Evolutionary conservation across 1,140 invertebrate genomes (phyloP).

Genomic region (Carcinoscorpius rotundicauda): DNA sequence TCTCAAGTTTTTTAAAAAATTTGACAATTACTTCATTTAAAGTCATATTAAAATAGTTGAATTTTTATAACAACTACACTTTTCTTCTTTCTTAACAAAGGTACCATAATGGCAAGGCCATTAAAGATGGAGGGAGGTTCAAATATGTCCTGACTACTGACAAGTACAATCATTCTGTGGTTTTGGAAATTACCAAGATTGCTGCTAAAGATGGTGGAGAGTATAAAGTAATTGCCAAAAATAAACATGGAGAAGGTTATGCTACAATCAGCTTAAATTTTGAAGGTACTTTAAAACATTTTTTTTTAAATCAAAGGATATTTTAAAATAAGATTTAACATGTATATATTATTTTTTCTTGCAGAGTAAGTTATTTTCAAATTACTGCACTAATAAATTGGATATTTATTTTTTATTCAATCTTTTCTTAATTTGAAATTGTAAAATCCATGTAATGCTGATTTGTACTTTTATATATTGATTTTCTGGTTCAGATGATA

Average conservation of each 20-base stretch:
- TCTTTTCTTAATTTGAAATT: constrained; percentile 1
- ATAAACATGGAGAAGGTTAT: constrained; percentile 77
- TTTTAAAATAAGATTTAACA: neutral
- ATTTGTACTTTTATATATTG: constrained; percentile 2
- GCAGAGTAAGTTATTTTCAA: too few species aligned
- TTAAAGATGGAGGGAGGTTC: constrained; percentile 62
- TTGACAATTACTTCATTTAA: too few species aligned
- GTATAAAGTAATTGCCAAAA: constrained; percentile 84
- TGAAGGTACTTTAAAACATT: constrained; percentile 47
- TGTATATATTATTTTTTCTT: too few species aligned
- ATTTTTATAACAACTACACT: neutral
- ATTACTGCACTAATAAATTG: too few species aligned
- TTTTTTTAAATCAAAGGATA: constrained; percentile 1
- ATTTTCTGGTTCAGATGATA: constrained; percentile 5
- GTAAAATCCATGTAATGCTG: neutral
- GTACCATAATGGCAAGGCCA: constrained; percentile 66
- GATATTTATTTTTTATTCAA: neutral
- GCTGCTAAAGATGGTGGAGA: constrained; percentile 76
- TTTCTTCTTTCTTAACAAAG: constrained; percentile 36
- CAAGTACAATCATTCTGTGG: constrained; percentile 55
- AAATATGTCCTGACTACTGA: constrained; percentile 33
- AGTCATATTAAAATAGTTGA: too few species aligned
- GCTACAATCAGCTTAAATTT: constrained; percentile 95
- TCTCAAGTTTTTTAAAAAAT: too few species aligned
- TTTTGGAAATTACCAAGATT: constrained; percentile 69